These are phyloP conservation scores for Pemphredon lugubris DNA, from an alignment of 2,888 invertebrate genomes.

Conservation along the genomic window DNA sequence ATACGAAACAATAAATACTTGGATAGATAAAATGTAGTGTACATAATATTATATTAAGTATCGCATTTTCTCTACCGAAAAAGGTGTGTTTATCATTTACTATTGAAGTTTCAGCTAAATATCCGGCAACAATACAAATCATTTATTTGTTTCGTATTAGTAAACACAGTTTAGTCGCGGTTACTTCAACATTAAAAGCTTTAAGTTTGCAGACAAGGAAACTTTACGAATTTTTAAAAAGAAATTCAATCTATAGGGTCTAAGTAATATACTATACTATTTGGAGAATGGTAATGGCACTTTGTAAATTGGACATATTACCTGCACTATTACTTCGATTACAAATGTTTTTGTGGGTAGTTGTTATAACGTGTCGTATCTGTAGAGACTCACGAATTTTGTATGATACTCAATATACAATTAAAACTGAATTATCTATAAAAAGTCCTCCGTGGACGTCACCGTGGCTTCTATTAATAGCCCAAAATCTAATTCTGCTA, in stretches of 20 bases:
- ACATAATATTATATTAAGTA: neutral
- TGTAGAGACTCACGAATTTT: neutral
- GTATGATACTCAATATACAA: constrained; percentile 5
- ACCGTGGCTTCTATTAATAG: constrained; percentile 92
- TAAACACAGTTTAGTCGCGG: no score
- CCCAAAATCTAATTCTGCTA: constrained; percentile 92
- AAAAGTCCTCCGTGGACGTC: constrained; percentile 84
- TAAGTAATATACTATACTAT: constrained; percentile 18
- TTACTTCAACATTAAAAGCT: no score
- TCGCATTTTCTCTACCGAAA: neutral
- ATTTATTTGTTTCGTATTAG: no score
- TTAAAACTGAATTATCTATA: constrained; percentile 60
- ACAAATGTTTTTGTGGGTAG: constrained; percentile 1
- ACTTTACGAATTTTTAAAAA: constrained; percentile 16
- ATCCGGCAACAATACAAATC: neutral
- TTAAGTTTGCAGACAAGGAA: neutral
- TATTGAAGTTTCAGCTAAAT: neutral
- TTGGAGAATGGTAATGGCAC: constrained; percentile 46
- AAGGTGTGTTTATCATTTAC: neutral
- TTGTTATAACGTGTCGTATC: neutral
- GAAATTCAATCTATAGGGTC: constrained; percentile 8
- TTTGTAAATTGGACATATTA: constrained; percentile 16
- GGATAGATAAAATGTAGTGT: neutral
- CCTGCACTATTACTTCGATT: constrained; percentile 27
- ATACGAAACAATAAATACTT: neutral